These are phyloP conservation scores for Steinernema carpocapsae DNA, from an alignment of 2,888 invertebrate species.

Conservation along the genomic window DNA sequence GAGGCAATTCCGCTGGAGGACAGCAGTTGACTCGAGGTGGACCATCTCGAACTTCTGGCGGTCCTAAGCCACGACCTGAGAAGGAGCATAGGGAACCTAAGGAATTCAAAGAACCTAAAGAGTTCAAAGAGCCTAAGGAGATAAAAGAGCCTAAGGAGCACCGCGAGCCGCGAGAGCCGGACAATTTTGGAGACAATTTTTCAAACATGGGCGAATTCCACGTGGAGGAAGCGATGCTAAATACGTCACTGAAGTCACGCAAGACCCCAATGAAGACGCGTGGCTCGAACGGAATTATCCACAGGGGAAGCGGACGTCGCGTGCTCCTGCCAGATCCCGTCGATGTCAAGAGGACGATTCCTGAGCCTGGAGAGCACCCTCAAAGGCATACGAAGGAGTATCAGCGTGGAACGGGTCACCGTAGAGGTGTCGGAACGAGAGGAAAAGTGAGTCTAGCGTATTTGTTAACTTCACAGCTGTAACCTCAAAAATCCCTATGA, in stretches of 20 bases:
- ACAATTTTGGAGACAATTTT: conserved; percentile 46
- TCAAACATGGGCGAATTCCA: conserved; percentile 57
- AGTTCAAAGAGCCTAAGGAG: background rate
- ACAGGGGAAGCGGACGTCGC: background rate
- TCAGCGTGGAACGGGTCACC: background rate
- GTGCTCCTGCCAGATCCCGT: conserved; percentile 10
- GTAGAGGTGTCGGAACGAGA: background rate
- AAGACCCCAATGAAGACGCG: background rate
- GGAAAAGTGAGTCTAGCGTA: conserved; percentile 17
- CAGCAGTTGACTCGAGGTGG: background rate
- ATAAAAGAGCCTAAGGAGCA: too few species aligned
- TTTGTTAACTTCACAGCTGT: too few species aligned
- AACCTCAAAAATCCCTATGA: too few species aligned
- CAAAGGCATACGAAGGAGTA: background rate
- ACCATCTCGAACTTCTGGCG: background rate
- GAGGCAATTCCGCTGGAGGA: background rate
- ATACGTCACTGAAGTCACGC: background rate
- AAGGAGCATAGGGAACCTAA: background rate
- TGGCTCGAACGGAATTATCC: conserved; percentile 6
- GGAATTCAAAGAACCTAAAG: background rate
- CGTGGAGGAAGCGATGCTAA: conserved; percentile 47
- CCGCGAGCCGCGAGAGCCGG: background rate
- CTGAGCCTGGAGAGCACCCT: background rate
- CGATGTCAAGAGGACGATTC: background rate
- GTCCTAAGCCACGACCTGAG: background rate